These are phyloP conservation scores for Musca domestica DNA, from an alignment of 1,140 invertebrate species.

Conservation along the genomic window DNA sequence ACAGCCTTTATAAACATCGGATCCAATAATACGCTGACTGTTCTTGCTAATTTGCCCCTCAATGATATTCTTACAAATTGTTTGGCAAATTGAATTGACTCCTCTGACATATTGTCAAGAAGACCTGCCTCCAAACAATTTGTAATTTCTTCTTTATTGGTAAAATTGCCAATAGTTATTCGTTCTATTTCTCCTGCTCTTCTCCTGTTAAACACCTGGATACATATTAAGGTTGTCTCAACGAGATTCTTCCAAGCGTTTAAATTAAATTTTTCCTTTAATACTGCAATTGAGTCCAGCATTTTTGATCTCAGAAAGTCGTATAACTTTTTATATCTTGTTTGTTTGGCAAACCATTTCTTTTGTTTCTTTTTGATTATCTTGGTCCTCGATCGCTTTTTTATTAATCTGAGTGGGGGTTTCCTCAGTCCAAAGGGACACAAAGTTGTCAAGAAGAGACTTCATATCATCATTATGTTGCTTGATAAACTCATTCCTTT, in stretches of 20 bases:
- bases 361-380: background rate
- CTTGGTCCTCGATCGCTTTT: conserved; percentile 5
- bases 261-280: background rate
- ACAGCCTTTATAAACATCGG: conserved; percentile 3
- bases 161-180: background rate
- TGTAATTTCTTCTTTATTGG: background rate
- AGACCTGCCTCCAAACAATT: background rate
- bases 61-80: conserved; percentile 6
- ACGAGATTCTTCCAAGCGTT: background rate
- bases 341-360: background rate
- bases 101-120: background rate
- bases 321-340: conserved; percentile 2
- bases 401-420: conserved; percentile 9
- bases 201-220: conserved; percentile 8
- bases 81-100: conserved; percentile 2
- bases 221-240: background rate
- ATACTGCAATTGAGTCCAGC: too few species aligned
- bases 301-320: background rate
- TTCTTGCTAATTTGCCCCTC: background rate
- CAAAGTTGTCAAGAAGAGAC: background rate
- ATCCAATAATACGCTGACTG: background rate
- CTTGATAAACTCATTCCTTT: conserved; percentile 9
- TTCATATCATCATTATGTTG: background rate
- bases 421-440: background rate
- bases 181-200: conserved; percentile 9